Conservation (phyloP, 2,888 invertebrate genomes). For the Ypsolopha sequella region DNA sequence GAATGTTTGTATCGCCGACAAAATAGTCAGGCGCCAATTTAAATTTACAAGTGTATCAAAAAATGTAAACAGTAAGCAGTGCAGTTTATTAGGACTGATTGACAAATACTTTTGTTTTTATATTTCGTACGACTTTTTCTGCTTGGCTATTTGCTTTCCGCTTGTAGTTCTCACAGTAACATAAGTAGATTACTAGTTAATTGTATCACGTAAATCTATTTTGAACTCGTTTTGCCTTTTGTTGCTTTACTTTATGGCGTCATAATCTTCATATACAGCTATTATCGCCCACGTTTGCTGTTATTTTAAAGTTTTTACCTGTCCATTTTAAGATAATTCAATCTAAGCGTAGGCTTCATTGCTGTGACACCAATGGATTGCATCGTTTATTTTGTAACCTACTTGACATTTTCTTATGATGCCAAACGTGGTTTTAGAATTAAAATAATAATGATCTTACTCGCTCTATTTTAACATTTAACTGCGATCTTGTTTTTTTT, state of each 20-base stretch:
- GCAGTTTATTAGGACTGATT: slow-evolving; percentile 32
- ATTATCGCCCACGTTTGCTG: not conserved
- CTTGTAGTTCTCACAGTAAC: not conserved
- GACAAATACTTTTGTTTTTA: slow-evolving; percentile 23
- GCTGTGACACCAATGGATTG: not conserved
- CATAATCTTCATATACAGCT: not conserved
- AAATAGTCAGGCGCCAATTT: slow-evolving; percentile 26
- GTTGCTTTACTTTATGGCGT: not conserved
- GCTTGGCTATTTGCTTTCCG: no score
- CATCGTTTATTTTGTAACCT: not conserved
- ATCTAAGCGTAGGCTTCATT: not conserved
- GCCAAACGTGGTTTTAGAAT: no score
- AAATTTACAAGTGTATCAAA: slow-evolving; percentile 5
- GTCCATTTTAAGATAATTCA: not conserved
- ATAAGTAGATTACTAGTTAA: not conserved
- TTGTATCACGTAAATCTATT: not conserved
- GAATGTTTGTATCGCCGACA: slow-evolving; percentile 27
- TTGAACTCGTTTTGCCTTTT: not conserved
- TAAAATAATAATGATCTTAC: no score
- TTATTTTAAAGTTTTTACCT: not conserved
- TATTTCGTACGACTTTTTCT: slow-evolving; percentile 22
- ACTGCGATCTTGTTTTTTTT: no score
- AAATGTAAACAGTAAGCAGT: slow-evolving; percentile 37
- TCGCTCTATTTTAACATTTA: no score
- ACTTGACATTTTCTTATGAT: no score